Conservation (phyloP, 2,113 vertebrate genomes). For the Larimichthys crocea region DNA sequence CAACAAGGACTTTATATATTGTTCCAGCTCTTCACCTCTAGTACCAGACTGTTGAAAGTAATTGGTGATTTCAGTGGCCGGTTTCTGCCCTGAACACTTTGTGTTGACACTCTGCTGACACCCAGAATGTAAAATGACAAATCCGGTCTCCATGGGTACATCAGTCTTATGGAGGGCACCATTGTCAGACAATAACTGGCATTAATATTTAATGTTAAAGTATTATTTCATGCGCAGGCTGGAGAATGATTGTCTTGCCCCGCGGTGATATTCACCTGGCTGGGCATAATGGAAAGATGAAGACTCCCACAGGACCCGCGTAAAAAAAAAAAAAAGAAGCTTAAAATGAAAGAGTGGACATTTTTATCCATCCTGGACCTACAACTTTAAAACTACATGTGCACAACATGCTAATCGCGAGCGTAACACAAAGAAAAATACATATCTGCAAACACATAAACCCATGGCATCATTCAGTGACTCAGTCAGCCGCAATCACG, state of each 20-base stretch:
- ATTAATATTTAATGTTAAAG: slow-evolving; percentile 78
- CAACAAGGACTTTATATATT: neutral
- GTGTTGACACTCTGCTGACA: slow-evolving; percentile 39
- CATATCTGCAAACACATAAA: neutral
- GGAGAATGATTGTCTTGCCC: slow-evolving; percentile 50
- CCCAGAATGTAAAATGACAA: slow-evolving; percentile 54
- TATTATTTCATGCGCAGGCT: slow-evolving; percentile 64
- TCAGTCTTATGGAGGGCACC: slow-evolving; percentile 30
- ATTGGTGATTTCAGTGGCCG: slow-evolving; percentile 13
- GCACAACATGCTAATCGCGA: neutral
- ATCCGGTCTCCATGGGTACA: slow-evolving; percentile 33
- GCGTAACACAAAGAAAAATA: slow-evolving; percentile 25
- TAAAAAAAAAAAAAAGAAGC: slow-evolving; percentile 43
- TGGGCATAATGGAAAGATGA: slow-evolving; percentile 34
- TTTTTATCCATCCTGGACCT: slow-evolving; percentile 17
- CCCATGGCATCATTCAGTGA: neutral
- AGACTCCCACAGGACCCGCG: slow-evolving; percentile 36
- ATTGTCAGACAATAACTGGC: slow-evolving; percentile 53
- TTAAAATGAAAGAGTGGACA: neutral
- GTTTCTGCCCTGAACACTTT: neutral
- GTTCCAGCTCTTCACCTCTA: neutral
- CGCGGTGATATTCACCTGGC: slow-evolving; percentile 57
- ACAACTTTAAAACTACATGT: neutral
- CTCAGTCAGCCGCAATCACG: slow-evolving; percentile 5
- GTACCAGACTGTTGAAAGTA: slow-evolving; percentile 14